Evolutionary conservation across 2,888 invertebrate genomes (phyloP), one percentile per base, ranked within the genome.

Genomic region (Chelonus formosanus): DNA sequence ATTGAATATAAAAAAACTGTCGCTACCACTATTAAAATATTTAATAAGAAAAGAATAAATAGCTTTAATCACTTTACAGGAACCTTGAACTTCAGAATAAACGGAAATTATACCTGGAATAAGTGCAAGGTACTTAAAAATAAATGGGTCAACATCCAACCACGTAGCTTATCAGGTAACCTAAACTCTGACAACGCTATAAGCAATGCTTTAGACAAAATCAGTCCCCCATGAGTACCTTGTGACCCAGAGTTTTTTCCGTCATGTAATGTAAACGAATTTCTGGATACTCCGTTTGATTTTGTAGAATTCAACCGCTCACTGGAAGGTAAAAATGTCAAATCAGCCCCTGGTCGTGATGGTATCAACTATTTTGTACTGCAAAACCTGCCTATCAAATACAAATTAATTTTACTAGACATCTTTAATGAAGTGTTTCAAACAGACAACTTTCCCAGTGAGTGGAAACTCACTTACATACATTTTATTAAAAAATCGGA

Each of bases 401-500:
- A 63, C 40, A 55, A 56, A 20, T n/a, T 63, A 5, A 8, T 63
- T 7, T 7, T 56, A 4, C 50, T 67, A 0, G 57, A 62, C 35
- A 67, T 67, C 1, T 62, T 36, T 43, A 57, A 62, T 43, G 50
- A 53, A 32, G 52, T 67, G 31, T 66, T 32, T 10, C 34, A 5
- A 44, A 40, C 36, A 4, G 20, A n/a, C 5, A 35, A 20, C 5
- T 62, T n/a, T 52, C 62, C 57, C 3, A 5, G 0, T 3, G 8
- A 7, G n/a, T 67, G 57, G 62, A 62, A 48, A 57, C 36, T 36
- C 7, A 10, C 20, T 10, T 70, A 55, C 31, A 48, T 69, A 8
- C 66, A 69, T n/a, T 74, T 73, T 36, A 66, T 73, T 0, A 43
- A 62, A 7, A 74, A 73, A 64, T 5, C 63, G 0, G 63, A 70